Percentiles rank a stretch among this genome's conserved stretches.
phyloP scores from a whole-genome alignment of 1,140 invertebrate genomes.

The Stenopsyche tienmushanensis region DNA sequence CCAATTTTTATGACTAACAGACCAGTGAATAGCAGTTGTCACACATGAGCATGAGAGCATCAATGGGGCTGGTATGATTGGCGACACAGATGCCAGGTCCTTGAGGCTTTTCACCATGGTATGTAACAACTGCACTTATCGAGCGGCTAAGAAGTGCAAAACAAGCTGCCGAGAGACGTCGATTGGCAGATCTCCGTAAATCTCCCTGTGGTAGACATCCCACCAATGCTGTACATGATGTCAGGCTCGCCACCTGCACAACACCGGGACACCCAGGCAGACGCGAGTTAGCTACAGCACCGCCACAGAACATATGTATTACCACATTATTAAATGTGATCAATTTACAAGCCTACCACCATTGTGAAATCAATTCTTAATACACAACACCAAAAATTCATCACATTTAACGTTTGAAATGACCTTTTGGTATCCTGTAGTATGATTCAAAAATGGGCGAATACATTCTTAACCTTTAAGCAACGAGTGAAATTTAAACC shows the following conservation, averaged over 20 bases:
- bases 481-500: no score
- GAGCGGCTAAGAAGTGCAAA: slow-evolving; percentile 86
- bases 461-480: no score
- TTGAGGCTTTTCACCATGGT: slow-evolving; percentile 82
- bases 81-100: slow-evolving; percentile 95
- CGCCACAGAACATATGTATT: slow-evolving; percentile 11
- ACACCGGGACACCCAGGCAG: slow-evolving; percentile 19
- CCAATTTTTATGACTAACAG: slow-evolving; percentile 40
- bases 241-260: slow-evolving; percentile 79
- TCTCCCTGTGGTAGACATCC: slow-evolving; percentile 77
- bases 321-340: neutral
- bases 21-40: slow-evolving; percentile 98
- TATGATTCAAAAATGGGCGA: no score
- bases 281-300: slow-evolving; percentile 14
- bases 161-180: slow-evolving; percentile 79
- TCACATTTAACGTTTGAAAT: no score
- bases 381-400: no score
- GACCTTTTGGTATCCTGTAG: no score
- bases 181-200: slow-evolving; percentile 77
- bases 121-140: slow-evolving; percentile 85
- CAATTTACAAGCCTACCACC: neutral
- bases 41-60: slow-evolving; percentile 94
- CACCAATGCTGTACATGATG: slow-evolving; percentile 78
- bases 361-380: no score
- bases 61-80: slow-evolving; percentile 99